Conservation (phyloP, 23 tunicate species). For the Halocynthia roretzi region DNA sequence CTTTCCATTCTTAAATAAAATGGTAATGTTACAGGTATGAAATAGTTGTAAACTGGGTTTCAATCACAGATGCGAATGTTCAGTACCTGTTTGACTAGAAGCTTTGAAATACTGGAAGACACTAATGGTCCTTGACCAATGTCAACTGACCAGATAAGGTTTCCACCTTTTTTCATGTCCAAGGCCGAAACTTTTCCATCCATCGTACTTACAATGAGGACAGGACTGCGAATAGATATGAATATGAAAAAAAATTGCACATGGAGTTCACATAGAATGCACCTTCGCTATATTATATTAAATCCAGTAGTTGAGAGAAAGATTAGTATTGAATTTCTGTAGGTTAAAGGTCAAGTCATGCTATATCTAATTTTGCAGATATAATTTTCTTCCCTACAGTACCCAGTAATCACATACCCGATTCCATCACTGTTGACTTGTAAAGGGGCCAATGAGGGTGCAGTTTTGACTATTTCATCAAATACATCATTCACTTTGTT, state of each 20-base stretch:
- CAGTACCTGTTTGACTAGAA: conserved; percentile 30
- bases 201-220: conserved; percentile 68
- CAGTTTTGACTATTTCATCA: too few species aligned
- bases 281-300: neutral
- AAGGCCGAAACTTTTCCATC: conserved; percentile 86
- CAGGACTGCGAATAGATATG: conserved; percentile 24
- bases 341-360: too few species aligned
- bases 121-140: conserved; percentile 54
- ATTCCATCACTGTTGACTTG: too few species aligned
- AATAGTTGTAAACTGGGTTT: neutral
- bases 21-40: neutral
- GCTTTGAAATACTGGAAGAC: conserved; percentile 66
- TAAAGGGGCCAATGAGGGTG: too few species aligned
- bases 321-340: too few species aligned
- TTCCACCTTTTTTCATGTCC: conserved; percentile 33
- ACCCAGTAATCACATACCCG: too few species aligned
- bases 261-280: neutral
- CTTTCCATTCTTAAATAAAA: conserved; percentile 63
- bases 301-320: too few species aligned
- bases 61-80: too few species aligned
- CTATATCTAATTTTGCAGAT: too few species aligned
- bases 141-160: conserved; percentile 36
- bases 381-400: too few species aligned
- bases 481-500: too few species aligned
- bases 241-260: neutral